Base-by-base conservation (phyloP, 2,888 invertebrate genomes). In the Cephus pygmeus region DNA sequence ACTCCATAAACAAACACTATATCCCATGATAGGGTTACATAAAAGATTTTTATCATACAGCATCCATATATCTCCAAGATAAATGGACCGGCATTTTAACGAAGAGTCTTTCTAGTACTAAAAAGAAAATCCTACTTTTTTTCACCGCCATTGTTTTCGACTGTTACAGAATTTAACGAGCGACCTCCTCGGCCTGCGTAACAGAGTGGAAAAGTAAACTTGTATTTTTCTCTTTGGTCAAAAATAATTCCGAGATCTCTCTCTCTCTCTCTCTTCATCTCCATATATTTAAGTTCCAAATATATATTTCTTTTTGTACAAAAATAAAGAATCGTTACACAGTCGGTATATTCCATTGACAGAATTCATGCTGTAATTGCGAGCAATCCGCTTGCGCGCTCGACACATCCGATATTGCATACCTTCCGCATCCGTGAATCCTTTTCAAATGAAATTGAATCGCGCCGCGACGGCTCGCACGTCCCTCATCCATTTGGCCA, bases 381-480 rank as follows among this genome's bases (percentile, higher is more conserved):
- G 12, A 71, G 71, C 71, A 33, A 71, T 71, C 71, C 71, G 71
- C 30, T 71, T 31, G 71, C 71, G 1, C 31, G 12, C 9, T 23
- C 71, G 71, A 56, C 23, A 23, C 56, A 56, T 56, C 56, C 56
- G 56, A 56, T 56, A 23, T 56, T 56, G 56, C 31, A 33, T 31
- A 71, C 30, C 12, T 33, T 71, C 71, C 31, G 15, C 71, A 15
- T 71, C 71, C 71, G 12, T 31, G 33, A 71, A 71, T 71, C 71
- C 71, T 71, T 71, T 31, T 71, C 71, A 12, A 71, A 71, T 71
- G 71, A 33, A 71, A 71, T 71, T 33, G 71, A 71, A 71, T 71
- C 71, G 71, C 11, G 12, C 30, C 69, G 69, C 33, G 71, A 69
- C 71, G 71, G 31, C 15, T 15, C 31, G 71, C 31, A 71, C 33